Evolutionary conservation across 2,797 vertebrate species (phyloP).

Genomic region (Muscicapa comitata): DNA sequence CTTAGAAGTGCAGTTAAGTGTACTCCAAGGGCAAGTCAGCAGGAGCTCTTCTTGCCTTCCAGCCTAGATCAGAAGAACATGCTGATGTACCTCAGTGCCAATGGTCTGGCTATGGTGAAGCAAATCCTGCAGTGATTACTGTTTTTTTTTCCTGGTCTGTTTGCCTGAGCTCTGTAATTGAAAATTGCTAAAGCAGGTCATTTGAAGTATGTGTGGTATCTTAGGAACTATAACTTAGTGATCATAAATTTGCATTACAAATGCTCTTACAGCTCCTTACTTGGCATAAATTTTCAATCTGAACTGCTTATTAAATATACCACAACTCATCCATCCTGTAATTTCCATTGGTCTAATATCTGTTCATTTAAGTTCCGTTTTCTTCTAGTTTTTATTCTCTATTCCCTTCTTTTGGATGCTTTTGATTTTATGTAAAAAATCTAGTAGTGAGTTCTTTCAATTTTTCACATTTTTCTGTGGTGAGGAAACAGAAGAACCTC

Average conservation of each 20-base stretch:
- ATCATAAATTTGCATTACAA: constrained; percentile 60
- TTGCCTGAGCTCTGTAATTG: constrained; percentile 27
- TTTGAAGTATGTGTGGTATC: constrained; percentile 36
- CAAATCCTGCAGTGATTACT: background rate
- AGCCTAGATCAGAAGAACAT: background rate
- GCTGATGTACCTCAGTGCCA: background rate
- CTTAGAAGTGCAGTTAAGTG: background rate
- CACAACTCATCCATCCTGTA: constrained; percentile 13
- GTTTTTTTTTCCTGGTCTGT: background rate
- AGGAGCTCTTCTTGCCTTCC: background rate
- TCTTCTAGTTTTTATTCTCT: background rate
- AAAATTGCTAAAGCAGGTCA: constrained; percentile 36
- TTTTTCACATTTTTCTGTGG: background rate
- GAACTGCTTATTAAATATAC: constrained; percentile 36
- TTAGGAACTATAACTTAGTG: constrained; percentile 10
- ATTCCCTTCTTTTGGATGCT: background rate
- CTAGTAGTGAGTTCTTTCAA: background rate
- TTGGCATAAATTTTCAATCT: constrained; percentile 8
- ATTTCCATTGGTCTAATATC: constrained; percentile 15
- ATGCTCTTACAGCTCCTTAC: background rate
- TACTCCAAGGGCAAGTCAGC: background rate
- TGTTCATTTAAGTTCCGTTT: constrained; percentile 13
- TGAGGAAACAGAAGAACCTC: background rate
- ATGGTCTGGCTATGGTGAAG: background rate
- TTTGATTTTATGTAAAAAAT: background rate